These are phyloP conservation scores for Lordiphosa mommai DNA, from an alignment of 1,140 invertebrate species.

Conservation along the genomic window DNA sequence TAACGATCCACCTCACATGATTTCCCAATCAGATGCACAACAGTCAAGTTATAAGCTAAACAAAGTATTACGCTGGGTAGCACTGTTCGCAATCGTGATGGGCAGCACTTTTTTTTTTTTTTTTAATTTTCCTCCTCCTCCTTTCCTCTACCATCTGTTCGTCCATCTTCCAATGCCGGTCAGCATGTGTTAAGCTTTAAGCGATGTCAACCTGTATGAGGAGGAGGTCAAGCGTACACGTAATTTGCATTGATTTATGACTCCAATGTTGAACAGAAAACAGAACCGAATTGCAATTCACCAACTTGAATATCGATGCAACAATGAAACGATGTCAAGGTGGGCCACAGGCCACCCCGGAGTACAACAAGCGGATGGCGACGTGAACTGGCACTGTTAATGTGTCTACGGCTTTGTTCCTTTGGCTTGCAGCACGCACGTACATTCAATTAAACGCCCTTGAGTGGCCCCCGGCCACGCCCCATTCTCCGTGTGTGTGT, in stretches of 20 bases:
- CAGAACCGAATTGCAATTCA: slow-evolving; percentile 19
- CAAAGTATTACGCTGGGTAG: too few species aligned
- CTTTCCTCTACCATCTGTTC: slow-evolving; percentile 1
- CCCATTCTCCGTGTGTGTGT: slow-evolving; percentile 8
- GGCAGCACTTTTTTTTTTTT: slow-evolving; percentile 1
- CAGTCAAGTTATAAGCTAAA: too few species aligned
- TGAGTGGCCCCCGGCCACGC: slow-evolving; percentile 54
- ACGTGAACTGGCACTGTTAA: slow-evolving; percentile 52
- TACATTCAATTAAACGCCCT: slow-evolving; percentile 77
- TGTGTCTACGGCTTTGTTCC: slow-evolving; percentile 62
- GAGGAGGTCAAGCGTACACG: slow-evolving; percentile 25
- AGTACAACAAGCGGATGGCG: slow-evolving; percentile 1
- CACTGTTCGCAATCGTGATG: too few species aligned
- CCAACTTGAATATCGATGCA: slow-evolving; percentile 22
- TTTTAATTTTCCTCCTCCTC: not conserved
- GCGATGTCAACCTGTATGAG: slow-evolving; percentile 30
- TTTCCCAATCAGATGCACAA: too few species aligned
- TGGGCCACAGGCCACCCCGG: slow-evolving; percentile 31
- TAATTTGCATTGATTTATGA: slow-evolving; percentile 74
- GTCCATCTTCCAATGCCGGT: not conserved
- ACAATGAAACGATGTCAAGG: slow-evolving; percentile 59
- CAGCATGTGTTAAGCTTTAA: slow-evolving; percentile 61
- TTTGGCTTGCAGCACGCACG: slow-evolving; percentile 44
- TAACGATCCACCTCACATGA: too few species aligned
- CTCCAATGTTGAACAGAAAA: not conserved